Evolutionary conservation across 2,888 invertebrate genomes (phyloP).

Genomic region (Harpalus rufipes): DNA sequence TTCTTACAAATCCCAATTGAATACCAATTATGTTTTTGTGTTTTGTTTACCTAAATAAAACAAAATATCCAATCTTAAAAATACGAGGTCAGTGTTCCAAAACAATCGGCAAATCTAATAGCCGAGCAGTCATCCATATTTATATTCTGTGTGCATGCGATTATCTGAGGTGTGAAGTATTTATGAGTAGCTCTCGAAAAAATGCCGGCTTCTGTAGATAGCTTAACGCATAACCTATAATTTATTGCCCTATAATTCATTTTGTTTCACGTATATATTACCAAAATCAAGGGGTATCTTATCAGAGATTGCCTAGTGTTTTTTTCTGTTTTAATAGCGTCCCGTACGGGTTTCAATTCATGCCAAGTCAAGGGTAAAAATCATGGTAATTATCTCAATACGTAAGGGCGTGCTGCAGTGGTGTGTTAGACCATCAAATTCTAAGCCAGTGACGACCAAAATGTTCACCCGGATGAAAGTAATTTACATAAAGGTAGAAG

Average conservation of each 20-base stretch:
- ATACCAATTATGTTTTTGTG: neutral
- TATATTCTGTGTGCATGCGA: constrained; percentile 3
- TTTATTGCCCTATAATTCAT: constrained; percentile 63
- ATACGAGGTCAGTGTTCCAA: neutral
- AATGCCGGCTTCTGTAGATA: constrained; percentile 31
- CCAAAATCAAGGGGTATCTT: constrained; percentile 53
- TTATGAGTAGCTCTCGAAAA: constrained; percentile 23
- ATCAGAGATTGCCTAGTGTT: constrained; percentile 47
- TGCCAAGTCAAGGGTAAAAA: constrained; percentile 62
- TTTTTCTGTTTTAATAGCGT: constrained; percentile 29
- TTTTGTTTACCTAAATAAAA: neutral
- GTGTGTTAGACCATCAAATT: constrained; percentile 48
- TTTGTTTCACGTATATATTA: constrained; percentile 47
- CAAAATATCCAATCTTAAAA: neutral
- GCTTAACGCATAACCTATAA: constrained; percentile 57
- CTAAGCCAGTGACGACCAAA: constrained; percentile 19
- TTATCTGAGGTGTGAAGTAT: constrained; percentile 53
- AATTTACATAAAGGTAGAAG: constrained; percentile 29
- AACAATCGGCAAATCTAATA: constrained; percentile 8
- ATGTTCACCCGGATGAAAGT: constrained; percentile 17
- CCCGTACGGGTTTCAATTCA: constrained; percentile 57
- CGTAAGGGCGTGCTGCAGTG: constrained; percentile 37
- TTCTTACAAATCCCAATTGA: too few species aligned
- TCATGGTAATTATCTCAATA: constrained; percentile 62
- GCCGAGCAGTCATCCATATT: neutral